Base-by-base conservation (phyloP, 2,888 invertebrate genomes). In the Tineola bisselliella region DNA sequence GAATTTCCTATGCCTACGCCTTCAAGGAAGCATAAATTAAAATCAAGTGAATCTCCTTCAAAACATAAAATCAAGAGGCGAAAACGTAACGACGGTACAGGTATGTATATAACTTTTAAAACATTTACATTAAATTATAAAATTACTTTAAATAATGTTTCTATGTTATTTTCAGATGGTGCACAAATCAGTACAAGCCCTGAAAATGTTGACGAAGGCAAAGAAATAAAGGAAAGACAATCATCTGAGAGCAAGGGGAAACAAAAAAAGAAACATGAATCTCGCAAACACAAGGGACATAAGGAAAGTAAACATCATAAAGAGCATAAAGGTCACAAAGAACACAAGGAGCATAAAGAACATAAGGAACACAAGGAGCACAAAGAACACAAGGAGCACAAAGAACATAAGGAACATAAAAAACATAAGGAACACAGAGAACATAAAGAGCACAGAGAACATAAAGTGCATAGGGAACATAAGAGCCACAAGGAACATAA, bases 1-100 rank as follows among this genome's bases (percentile, higher is more conserved):
- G 92, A 92, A 72, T 92, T 90, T 77, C 90, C 77, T 80, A 76
- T 77, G 67, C 88, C 72, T 66, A 89, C 82, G 64, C 88, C 77
- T 63, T 81, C 79, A 13, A 74, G 84, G 18, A 84, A 86, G 66
- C 87, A 87, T 66, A 82, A 87, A 67, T 66, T 84, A 56, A 81
- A 83, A 70, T 63, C 72, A 18, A 77, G 73, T 63, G 82, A 84
- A 70, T 79, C 82, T 69, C 77, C 77, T 59, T 69, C 66, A 61
- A 74, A 74, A 58, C 77, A 76, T 52, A 84, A 84, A 66, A 77
- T 79, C 57, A 86, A 81, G 68, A 87, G 82, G 66, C 72, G 75
- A 61, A 84, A 80, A 74, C 79, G 79, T 64, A 75, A 79, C 66
- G 83, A 82, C 15, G 84, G 81, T 61, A 31, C 69, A 65, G 75